phyloP scores from a whole-genome alignment of 2,113 vertebrate genomes.

The Engystomops pustulosus region DNA sequence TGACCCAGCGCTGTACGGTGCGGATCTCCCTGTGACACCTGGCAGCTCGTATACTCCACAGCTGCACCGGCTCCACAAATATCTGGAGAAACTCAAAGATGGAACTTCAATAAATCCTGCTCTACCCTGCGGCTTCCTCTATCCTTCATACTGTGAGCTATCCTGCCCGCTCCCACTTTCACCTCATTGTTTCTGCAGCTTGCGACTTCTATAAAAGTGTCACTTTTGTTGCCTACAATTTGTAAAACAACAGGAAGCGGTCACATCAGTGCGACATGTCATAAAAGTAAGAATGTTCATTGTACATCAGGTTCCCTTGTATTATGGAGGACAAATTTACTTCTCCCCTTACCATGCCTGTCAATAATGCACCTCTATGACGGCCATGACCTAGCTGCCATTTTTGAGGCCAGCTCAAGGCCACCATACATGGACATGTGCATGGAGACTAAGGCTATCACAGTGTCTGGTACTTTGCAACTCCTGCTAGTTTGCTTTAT shows the following conservation, averaged over 20 bases:
- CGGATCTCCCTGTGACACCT: slow-evolving; percentile 43
- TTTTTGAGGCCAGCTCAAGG: no score
- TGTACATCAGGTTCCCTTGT: neutral
- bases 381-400: no score
- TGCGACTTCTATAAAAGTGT: neutral
- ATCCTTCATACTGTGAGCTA: neutral
- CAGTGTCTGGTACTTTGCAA: no score
- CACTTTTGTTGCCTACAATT: neutral
- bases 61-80: slow-evolving; percentile 54
- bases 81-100: slow-evolving; percentile 42
- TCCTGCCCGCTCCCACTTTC: slow-evolving; percentile 11
- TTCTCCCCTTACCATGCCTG: no score
- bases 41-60: slow-evolving; percentile 39
- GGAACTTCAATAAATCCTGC: slow-evolving; percentile 46
- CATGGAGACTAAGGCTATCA: no score
- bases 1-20: slow-evolving; percentile 29
- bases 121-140: slow-evolving; percentile 6
- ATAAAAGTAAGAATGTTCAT: neutral
- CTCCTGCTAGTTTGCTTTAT: no score
- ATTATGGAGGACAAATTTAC: no score
- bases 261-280: neutral
- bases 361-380: no score
- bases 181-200: neutral
- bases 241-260: neutral
- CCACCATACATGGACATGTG: no score